phyloP scores from a whole-genome alignment of 2,888 invertebrate species.

The Drosophila kuntzei region DNA sequence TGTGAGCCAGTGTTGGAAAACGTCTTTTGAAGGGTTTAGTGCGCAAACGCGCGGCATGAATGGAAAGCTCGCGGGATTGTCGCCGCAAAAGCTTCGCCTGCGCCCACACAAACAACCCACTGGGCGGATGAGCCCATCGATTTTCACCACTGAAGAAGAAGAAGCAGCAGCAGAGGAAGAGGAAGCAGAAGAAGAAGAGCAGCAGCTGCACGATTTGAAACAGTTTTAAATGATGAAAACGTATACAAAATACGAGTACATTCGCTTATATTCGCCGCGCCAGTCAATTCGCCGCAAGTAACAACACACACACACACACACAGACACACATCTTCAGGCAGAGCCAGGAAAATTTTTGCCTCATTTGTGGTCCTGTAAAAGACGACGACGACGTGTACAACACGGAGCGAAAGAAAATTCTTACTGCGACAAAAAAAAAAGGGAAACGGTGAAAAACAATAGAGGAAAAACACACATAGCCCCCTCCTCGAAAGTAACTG shows the following conservation, averaged over 20 bases:
- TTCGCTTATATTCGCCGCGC: constrained; percentile 60
- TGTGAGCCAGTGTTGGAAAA: constrained; percentile 16
- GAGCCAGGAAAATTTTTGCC: constrained; percentile 50
- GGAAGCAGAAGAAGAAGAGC: constrained; percentile 27
- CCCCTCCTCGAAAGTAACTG: constrained; percentile 16
- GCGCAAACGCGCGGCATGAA: constrained; percentile 62
- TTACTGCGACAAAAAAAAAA: constrained; percentile 13
- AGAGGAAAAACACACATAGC: constrained; percentile 29
- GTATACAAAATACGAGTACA: constrained; percentile 64
- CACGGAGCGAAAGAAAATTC: constrained; percentile 41
- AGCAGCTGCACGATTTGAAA: constrained; percentile 61
- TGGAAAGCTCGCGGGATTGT: constrained; percentile 58
- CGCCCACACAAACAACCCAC: constrained; percentile 43
- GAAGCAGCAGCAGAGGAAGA: constrained; percentile 1
- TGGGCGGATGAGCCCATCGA: constrained; percentile 55
- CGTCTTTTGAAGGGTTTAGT: not conserved
- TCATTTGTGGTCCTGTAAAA: constrained; percentile 63
- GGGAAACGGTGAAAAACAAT: constrained; percentile 31
- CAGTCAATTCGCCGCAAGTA: constrained; percentile 62
- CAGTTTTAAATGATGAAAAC: constrained; percentile 67
- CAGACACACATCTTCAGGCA: constrained; percentile 19
- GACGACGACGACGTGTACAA: constrained; percentile 50
- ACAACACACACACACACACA: constrained; percentile 24
- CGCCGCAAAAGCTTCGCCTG: constrained; percentile 44
- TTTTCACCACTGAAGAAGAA: constrained; percentile 67